phyloP scores from a whole-genome alignment of 2,113 vertebrate genomes.

The Lepisosteus oculatus region DNA sequence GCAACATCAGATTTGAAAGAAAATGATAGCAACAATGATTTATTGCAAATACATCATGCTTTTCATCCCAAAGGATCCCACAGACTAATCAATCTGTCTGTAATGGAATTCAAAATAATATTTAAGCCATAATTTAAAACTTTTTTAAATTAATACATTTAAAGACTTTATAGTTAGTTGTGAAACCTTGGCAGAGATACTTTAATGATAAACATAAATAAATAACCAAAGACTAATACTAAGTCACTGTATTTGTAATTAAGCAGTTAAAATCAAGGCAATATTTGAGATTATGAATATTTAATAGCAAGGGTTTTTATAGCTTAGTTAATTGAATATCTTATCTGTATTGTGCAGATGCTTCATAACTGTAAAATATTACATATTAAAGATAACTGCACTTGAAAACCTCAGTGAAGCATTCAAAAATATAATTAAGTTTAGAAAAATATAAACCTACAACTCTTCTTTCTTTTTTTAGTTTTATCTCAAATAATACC shows the following conservation, averaged over 20 bases:
- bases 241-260: constrained; percentile 57
- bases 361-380: constrained; percentile 74
- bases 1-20: too few relatives aligned
- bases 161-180: too few relatives aligned
- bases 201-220: constrained; percentile 27
- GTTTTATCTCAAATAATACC: constrained; percentile 51
- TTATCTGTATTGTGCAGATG: constrained; percentile 76
- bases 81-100: too few relatives aligned
- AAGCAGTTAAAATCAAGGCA: constrained; percentile 69
- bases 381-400: constrained; percentile 67
- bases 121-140: too few relatives aligned
- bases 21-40: too few relatives aligned
- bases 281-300: constrained; percentile 66
- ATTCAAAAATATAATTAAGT: constrained; percentile 72
- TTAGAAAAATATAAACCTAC: constrained; percentile 48
- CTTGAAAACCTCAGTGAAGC: constrained; percentile 62
- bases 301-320: constrained; percentile 62
- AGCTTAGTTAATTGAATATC: constrained; percentile 68
- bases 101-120: too few relatives aligned
- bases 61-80: too few relatives aligned
- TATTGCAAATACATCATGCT: too few relatives aligned
- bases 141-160: too few relatives aligned
- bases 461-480: constrained; percentile 34
- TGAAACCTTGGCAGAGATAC: too few relatives aligned
- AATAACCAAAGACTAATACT: constrained; percentile 28